A percentile compares a stretch with the other conserved stretches of the same genome.
Evolutionary conservation across 2,113 vertebrate genomes (phyloP).

Genomic region (Laterallus jamaicensis): DNA sequence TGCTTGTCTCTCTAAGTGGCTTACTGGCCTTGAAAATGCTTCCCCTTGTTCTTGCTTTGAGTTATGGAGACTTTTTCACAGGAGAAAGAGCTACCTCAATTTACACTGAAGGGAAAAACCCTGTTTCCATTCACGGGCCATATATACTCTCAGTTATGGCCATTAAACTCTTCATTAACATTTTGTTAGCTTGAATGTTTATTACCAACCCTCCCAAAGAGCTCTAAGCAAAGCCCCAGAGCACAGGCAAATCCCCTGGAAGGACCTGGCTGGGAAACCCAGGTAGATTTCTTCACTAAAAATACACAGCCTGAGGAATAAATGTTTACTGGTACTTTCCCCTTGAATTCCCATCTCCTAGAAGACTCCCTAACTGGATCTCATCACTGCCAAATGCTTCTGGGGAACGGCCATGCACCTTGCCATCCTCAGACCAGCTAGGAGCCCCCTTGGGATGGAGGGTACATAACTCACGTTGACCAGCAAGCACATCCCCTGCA

Average conservation of each 20-base stretch:
- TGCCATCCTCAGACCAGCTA: neutral
- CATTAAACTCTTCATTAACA: neutral
- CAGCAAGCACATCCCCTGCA: fast-evolving
- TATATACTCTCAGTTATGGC: neutral
- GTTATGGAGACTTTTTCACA: neutral
- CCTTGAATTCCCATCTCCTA: neutral
- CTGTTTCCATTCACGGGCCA: neutral
- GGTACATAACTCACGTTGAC: neutral
- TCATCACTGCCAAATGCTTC: neutral
- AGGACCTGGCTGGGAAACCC: neutral
- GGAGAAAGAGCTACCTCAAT: neutral
- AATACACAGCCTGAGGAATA: neutral
- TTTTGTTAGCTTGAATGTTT: neutral
- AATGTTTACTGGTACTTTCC: neutral
- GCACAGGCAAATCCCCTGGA: neutral
- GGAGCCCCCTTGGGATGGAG: neutral
- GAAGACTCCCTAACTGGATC: neutral
- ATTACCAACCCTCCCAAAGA: neutral
- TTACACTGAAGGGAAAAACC: neutral
- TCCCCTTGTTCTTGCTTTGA: neutral
- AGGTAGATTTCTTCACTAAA: neutral
- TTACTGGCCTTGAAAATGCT: neutral
- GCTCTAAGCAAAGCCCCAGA: neutral
- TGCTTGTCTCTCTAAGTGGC: neutral
- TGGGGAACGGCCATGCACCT: neutral